Percentiles rank a stretch among this genome's conserved stretches.
Evolutionary conservation across 1,140 invertebrate genomes (phyloP).

Genomic region (Calycopis cecrops): DNA sequence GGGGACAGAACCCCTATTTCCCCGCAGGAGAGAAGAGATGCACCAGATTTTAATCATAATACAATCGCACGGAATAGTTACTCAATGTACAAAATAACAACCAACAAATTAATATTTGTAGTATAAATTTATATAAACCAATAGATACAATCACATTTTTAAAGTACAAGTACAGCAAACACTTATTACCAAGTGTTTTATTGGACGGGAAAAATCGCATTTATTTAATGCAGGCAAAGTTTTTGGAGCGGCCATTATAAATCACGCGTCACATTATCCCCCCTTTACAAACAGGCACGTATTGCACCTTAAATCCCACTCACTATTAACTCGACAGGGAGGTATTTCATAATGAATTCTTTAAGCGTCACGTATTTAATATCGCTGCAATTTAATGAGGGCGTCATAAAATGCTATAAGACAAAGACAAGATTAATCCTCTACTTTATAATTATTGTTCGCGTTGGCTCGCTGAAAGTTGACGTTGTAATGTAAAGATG

Average conservation of each 20-base stretch:
- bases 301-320: slow-evolving; percentile 19
- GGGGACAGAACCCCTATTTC: no score
- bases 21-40: no score
- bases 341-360: slow-evolving; percentile 22
- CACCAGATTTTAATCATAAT: no score
- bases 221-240: slow-evolving; percentile 11
- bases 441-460: not conserved
- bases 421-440: slow-evolving; percentile 9
- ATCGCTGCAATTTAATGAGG: slow-evolving; percentile 18
- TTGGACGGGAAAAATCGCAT: not conserved
- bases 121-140: no score
- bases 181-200: slow-evolving; percentile 5
- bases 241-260: slow-evolving; percentile 7
- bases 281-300: slow-evolving; percentile 17
- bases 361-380: slow-evolving; percentile 20
- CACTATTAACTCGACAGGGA: slow-evolving; percentile 17
- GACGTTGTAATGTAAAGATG: no score
- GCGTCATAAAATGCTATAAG: slow-evolving; percentile 18
- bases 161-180: no score
- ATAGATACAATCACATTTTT: no score
- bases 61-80: no score
- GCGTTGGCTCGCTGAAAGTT: not conserved
- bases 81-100: no score
- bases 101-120: no score
- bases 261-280: slow-evolving; percentile 15